Conservation (phyloP, 2,113 vertebrate species). For the Cyanoderma ruficeps region DNA sequence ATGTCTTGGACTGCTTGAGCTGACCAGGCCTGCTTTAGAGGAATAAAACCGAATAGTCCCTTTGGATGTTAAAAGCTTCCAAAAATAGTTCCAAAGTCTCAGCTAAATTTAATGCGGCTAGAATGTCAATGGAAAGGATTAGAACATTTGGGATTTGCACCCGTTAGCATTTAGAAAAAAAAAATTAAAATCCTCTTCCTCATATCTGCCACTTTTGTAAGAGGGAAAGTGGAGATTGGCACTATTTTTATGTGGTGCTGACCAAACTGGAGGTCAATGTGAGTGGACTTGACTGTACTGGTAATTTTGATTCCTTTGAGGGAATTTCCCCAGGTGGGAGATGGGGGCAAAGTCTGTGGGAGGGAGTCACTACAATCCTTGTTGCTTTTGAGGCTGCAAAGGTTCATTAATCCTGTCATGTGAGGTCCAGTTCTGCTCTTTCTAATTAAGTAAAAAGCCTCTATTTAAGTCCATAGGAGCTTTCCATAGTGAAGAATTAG, state of each 20-base stretch:
- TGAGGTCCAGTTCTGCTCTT: background rate
- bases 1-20: background rate
- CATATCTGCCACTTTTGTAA: background rate
- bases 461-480: background rate
- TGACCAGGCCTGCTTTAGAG: background rate
- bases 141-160: slow-evolving; percentile 51
- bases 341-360: background rate
- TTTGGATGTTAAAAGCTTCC: slow-evolving; percentile 58
- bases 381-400: background rate
- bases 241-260: background rate
- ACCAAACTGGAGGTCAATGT: background rate
- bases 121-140: slow-evolving; percentile 54
- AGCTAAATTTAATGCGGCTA: slow-evolving; percentile 56
- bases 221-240: background rate
- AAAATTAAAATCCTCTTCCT: slow-evolving; percentile 4
- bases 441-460: background rate
- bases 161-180: slow-evolving; percentile 3
- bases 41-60: slow-evolving; percentile 26
- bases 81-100: slow-evolving; percentile 52
- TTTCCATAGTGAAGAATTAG: background rate
- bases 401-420: background rate
- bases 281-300: background rate
- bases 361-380: background rate
- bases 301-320: background rate
- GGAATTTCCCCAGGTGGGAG: background rate